Conservation (phyloP, 2,797 vertebrate genomes). For the Scyliorhinus canicula region DNA sequence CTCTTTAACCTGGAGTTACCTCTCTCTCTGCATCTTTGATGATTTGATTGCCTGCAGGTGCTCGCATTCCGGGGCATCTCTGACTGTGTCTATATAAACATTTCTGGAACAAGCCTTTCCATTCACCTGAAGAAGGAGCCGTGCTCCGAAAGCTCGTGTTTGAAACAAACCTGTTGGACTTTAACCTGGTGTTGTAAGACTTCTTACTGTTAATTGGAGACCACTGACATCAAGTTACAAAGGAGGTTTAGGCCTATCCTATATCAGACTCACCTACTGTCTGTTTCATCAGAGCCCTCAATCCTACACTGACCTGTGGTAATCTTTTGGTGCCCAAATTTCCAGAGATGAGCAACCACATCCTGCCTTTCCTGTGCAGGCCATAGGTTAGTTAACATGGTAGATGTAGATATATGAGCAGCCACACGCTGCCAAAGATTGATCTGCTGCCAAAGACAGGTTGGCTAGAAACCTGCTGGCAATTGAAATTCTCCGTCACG, state of each 20-base stretch:
- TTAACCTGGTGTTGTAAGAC: no score
- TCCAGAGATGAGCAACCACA: not conserved
- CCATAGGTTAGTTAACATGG: not conserved
- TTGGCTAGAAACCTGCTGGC: not conserved
- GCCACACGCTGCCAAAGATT: not conserved
- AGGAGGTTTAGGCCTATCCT: not conserved
- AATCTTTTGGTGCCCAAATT: not conserved
- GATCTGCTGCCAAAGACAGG: no score
- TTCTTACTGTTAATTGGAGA: not conserved
- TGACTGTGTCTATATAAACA: no score
- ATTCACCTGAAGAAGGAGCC: no score
- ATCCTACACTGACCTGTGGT: not conserved
- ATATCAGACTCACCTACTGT: not conserved
- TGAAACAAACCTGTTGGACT: no score
- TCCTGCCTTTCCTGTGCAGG: not conserved
- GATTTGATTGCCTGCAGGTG: no score
- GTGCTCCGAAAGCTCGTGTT: no score
- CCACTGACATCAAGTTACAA: not conserved
- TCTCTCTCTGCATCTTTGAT: no score
- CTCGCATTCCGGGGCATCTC: no score
- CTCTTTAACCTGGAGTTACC: no score
- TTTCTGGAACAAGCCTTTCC: no score
- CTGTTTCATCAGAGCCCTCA: not conserved
- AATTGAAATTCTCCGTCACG: not conserved
- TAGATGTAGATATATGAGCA: no score